A percentile compares a stretch with the other conserved stretches of the same genome.
phyloP scores from a whole-genome alignment of 2,888 invertebrate genomes.

The Sympetrum striolatum region DNA sequence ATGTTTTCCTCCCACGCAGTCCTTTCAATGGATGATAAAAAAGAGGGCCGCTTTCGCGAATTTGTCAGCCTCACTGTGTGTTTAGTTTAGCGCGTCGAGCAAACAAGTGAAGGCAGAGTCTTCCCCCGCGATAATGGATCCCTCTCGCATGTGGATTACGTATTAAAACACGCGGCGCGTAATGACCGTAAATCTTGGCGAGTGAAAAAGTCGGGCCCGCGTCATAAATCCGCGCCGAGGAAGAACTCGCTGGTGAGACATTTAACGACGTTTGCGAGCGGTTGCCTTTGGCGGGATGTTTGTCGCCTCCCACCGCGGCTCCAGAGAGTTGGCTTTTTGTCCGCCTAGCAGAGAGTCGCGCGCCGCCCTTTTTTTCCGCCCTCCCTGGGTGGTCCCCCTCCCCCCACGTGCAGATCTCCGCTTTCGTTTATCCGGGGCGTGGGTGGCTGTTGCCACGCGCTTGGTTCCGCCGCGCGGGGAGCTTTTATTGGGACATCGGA shows the following conservation, averaged over 20 bases:
- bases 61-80: too few relatives aligned
- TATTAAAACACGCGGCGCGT: background rate
- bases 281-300: background rate
- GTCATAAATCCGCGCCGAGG: background rate
- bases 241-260: background rate
- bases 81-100: too few relatives aligned
- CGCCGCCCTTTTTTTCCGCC: background rate
- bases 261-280: background rate
- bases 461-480: too few relatives aligned
- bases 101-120: too few relatives aligned
- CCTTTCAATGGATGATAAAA: too few relatives aligned
- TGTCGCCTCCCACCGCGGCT: background rate
- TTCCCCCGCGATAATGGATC: too few relatives aligned
- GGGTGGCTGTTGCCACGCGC: too few relatives aligned
- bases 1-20: too few relatives aligned
- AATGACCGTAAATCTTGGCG: background rate
- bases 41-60: too few relatives aligned
- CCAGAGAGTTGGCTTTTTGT: background rate
- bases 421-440: background rate
- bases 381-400: background rate
- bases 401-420: background rate
- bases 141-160: background rate
- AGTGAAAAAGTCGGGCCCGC: background rate
- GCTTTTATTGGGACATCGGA: too few relatives aligned
- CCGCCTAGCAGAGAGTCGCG: background rate